phyloP scores from a whole-genome alignment of 2,888 invertebrate genomes.

The Athetis lepigone region DNA sequence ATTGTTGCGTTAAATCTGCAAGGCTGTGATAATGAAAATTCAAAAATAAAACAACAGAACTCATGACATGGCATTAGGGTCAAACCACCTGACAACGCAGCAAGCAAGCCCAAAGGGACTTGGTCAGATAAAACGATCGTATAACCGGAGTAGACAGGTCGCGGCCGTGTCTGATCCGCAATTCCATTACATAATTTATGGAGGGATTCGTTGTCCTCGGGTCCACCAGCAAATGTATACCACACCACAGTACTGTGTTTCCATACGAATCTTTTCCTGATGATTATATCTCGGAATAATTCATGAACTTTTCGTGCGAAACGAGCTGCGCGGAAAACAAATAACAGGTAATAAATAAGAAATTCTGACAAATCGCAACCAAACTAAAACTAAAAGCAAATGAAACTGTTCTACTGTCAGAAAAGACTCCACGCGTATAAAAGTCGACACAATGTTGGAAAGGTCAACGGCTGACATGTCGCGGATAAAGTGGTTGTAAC shows the following conservation, averaged over 20 bases:
- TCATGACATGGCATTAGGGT: conserved; percentile 59
- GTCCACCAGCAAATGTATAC: conserved; percentile 54
- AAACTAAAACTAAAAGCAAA: conserved; percentile 16
- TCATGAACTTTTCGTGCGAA: conserved; percentile 37
- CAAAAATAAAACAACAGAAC: conserved; percentile 53
- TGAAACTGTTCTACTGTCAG: conserved; percentile 5
- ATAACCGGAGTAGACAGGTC: conserved; percentile 69
- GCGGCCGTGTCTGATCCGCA: conserved; percentile 72
- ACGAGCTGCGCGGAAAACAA: conserved; percentile 18
- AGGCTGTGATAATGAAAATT: conserved; percentile 15
- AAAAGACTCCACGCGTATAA: conserved; percentile 19
- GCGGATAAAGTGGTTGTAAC: conserved; percentile 39
- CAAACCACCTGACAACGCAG: conserved; percentile 70
- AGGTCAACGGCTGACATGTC: conserved; percentile 49
- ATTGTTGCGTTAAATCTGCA: background rate
- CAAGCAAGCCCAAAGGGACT: conserved; percentile 58
- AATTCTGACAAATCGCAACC: conserved; percentile 24
- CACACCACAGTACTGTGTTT: conserved; percentile 35
- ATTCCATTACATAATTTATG: conserved; percentile 77
- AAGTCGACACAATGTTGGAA: conserved; percentile 38
- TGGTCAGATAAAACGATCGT: conserved; percentile 67
- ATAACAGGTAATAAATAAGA: conserved; percentile 28
- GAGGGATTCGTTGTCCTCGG: conserved; percentile 60
- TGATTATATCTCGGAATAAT: conserved; percentile 42
- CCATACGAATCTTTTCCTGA: conserved; percentile 61